phyloP scores from a whole-genome alignment of 2,888 invertebrate species.

The Lutraria lutraria region DNA sequence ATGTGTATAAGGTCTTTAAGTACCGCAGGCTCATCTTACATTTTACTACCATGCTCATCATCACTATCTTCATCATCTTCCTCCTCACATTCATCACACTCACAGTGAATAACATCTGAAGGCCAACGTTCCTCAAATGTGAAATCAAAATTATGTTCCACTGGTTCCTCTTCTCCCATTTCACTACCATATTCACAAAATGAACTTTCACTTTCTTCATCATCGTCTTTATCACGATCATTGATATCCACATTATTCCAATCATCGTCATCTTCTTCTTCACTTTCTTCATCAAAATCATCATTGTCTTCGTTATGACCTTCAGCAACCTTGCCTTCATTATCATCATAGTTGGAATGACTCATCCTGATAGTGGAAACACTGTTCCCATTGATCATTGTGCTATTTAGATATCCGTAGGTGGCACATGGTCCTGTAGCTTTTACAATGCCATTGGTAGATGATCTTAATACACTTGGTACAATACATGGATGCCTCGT shows the following conservation, averaged over 20 bases:
- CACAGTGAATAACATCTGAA: not conserved
- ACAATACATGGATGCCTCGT: too few relatives aligned
- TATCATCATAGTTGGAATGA: not conserved
- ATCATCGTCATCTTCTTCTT: not conserved
- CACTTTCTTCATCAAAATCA: not conserved
- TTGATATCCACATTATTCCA: not conserved
- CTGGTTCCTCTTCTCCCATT: not conserved
- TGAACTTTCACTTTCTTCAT: not conserved
- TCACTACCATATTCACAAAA: not conserved
- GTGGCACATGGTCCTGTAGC: too few relatives aligned
- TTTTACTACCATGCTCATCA: not conserved
- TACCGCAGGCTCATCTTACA: not conserved
- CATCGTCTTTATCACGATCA: not conserved
- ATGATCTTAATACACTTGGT: too few relatives aligned
- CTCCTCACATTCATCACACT: not conserved
- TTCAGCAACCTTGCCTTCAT: not conserved
- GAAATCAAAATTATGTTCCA: not conserved
- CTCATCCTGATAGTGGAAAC: not conserved
- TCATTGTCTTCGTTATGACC: not conserved
- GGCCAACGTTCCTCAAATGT: not conserved
- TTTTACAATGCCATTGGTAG: too few relatives aligned
- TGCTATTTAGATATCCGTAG: too few relatives aligned
- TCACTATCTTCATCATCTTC: not conserved
- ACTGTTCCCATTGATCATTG: too few relatives aligned
- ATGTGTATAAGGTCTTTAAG: too few relatives aligned